Base-by-base conservation (phyloP, 1,140 invertebrate species). In the Drosophila pallidifrons region DNA sequence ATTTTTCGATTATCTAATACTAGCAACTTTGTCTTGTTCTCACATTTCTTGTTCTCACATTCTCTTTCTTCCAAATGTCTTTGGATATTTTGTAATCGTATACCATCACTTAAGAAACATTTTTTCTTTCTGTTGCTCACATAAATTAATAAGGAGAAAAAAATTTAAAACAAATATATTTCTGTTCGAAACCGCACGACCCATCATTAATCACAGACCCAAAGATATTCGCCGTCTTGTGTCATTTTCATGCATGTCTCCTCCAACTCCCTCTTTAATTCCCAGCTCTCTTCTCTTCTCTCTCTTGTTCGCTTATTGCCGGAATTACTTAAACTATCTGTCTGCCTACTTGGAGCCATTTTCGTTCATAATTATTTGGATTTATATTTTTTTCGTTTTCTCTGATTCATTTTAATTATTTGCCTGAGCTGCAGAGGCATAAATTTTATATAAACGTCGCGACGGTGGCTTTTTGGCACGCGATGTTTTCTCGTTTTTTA, bases 401-500 rank as follows among this genome's bases (percentile, higher is more conserved):
- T 79, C 55, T 76, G 49, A 46, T 73, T 67, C 73, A 73, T 87
- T 87, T 87, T 89, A 87, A 87, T 89, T 87, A 87, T 87, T 87
- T 80, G 80, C 46, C 82, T 60, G 83, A 68, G 83, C 63, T 83
- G 83, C 80, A 83, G 80, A 67, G 83, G 69, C 77, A 87, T 87
- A 87, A 88, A 87, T 87, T 89, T 83, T 83, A 59, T 67, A 83
- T 77, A 83, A 80, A 72, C 58, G 80, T 87, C 80, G 82, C 58
- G 80, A 88, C 80, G 82, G 80, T 83, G 85, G 85, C 83, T 88
- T 88, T 89, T 87, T 87, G 83, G 83, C 83, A 87, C 83, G 83
- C 83, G 83, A 87, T 87, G 81, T 87, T 70, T 25, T 51, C 60
- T 75, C 54, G 73, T 63, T 75, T 77, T 16, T 41, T 58, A 43